Evolutionary conservation across 2,888 invertebrate genomes (phyloP).

Genomic region (Norana najaformis): DNA sequence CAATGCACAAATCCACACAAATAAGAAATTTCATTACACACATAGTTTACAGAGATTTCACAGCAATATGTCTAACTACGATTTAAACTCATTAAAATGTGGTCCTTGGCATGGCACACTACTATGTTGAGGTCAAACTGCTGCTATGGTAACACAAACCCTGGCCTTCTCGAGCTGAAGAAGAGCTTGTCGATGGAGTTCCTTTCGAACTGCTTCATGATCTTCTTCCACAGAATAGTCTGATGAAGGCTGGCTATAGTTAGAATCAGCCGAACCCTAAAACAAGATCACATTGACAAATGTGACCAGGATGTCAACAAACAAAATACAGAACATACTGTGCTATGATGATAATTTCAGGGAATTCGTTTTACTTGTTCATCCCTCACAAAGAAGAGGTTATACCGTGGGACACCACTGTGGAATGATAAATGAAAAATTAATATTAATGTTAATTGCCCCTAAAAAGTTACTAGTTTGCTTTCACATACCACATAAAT

Average conservation of each 20-base stretch:
- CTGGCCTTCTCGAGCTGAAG: slow-evolving; percentile 95
- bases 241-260: slow-evolving; percentile 97
- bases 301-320: background rate
- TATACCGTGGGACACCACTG: no score
- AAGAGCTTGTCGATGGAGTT: slow-evolving; percentile 95
- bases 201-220: slow-evolving; percentile 92
- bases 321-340: background rate
- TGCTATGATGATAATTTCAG: background rate
- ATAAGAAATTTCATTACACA: no score
- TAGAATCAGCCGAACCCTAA: slow-evolving; percentile 98
- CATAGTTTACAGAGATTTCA: no score
- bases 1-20: no score
- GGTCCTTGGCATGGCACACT: no score
- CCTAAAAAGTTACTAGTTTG: no score
- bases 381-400: background rate
- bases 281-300: slow-evolving; percentile 19
- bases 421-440: no score
- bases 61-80: no score
- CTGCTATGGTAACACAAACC: slow-evolving; percentile 68
- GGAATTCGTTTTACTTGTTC: background rate
- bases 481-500: background rate
- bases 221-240: slow-evolving; percentile 99
- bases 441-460: no score
- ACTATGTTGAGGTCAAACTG: background rate
- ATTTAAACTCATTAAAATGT: no score